phyloP scores from a whole-genome alignment of 2,113 vertebrate species.

The Ceyx margarethae region DNA sequence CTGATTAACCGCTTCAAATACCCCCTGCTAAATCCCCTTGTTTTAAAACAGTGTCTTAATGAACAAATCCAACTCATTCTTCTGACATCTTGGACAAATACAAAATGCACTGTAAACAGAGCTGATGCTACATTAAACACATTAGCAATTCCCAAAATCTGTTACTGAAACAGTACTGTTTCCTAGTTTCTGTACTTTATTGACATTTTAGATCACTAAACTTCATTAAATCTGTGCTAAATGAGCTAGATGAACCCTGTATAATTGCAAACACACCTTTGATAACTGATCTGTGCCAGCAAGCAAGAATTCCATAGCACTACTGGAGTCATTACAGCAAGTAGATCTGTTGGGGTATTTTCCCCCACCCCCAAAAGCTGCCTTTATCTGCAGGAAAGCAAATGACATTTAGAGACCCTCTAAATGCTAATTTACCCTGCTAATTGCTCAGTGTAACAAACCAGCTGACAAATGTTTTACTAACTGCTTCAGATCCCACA shows the following conservation, averaged over 20 bases:
- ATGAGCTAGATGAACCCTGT: not conserved
- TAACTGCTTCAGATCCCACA: not conserved
- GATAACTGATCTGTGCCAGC: not conserved
- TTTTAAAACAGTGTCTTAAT: constrained; percentile 2
- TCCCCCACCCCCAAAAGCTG: not conserved
- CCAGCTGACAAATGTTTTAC: not conserved
- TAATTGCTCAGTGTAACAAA: not conserved
- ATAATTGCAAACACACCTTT: not conserved
- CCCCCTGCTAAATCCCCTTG: not conserved
- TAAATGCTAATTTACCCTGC: not conserved
- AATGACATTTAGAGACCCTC: not conserved
- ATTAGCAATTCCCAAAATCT: not conserved
- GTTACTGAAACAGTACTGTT: not conserved
- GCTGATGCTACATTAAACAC: not conserved
- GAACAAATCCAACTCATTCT: not conserved
- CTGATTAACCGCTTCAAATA: constrained; percentile 10
- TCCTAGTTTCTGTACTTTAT: not conserved
- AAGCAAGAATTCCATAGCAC: not conserved
- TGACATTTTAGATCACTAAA: not conserved
- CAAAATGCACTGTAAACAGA: not conserved
- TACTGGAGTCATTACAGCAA: not conserved
- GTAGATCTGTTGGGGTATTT: not conserved
- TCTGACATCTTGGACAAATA: not conserved
- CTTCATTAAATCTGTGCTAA: not conserved
- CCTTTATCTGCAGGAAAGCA: not conserved